Conservation (phyloP, 2,888 invertebrate genomes). For the Octodonta nipae region DNA sequence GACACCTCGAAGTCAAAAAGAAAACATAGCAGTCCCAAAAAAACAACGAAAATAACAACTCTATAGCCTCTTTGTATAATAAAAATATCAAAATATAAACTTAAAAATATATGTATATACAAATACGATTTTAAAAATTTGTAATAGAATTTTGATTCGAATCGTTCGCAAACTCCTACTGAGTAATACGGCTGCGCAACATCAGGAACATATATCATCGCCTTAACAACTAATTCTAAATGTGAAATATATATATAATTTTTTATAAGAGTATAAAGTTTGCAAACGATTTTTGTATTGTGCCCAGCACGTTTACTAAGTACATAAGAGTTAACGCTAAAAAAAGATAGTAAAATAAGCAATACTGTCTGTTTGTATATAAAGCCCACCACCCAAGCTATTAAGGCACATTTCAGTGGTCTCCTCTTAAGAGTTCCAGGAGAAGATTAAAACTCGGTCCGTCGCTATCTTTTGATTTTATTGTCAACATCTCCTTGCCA, state of each 20-base stretch:
- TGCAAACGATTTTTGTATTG: conserved; percentile 11
- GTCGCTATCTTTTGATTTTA: conserved; percentile 78
- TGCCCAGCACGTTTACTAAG: conserved; percentile 24
- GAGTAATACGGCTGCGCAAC: not conserved
- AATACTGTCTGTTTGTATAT: conserved; percentile 31
- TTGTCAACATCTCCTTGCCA: conserved; percentile 83
- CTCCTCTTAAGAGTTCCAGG: conserved; percentile 88
- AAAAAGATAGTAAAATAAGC: conserved; percentile 21
- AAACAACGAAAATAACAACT: too few relatives aligned
- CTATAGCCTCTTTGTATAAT: conserved; percentile 17
- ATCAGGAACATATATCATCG: not conserved
- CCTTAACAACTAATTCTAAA: too few relatives aligned
- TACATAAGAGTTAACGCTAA: conserved; percentile 33
- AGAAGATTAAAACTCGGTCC: conserved; percentile 85
- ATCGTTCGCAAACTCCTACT: conserved; percentile 8
- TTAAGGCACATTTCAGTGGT: conserved; percentile 50
- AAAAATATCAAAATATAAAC: conserved; percentile 30
- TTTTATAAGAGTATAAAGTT: not conserved
- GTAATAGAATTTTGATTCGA: conserved; percentile 1
- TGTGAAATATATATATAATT: too few relatives aligned
- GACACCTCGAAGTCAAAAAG: too few relatives aligned
- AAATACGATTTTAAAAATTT: conserved; percentile 11
- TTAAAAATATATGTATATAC: conserved; percentile 25
- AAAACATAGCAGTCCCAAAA: too few relatives aligned
- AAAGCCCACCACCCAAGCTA: conserved; percentile 33